phyloP scores from a whole-genome alignment of 2,113 vertebrate genomes.

The Orycteropus afer region DNA sequence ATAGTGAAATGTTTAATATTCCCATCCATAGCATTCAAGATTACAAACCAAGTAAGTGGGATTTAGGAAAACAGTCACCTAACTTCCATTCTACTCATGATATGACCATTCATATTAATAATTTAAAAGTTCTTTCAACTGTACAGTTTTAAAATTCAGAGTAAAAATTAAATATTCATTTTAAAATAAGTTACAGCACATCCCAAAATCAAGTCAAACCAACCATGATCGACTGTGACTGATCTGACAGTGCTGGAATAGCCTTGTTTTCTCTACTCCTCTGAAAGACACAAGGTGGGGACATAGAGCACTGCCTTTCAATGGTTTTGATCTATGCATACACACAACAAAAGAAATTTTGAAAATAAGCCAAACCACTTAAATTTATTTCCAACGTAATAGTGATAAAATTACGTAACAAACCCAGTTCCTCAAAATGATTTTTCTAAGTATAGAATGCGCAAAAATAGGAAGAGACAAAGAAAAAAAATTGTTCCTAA shows the following conservation, averaged over 20 bases:
- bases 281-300: background rate
- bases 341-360: background rate
- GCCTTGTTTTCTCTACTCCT: constrained; percentile 12
- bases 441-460: background rate
- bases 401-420: constrained; percentile 21
- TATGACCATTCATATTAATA: background rate
- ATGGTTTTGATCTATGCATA: background rate
- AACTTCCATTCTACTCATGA: background rate
- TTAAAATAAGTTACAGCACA: constrained; percentile 28
- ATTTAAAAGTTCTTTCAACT: constrained; percentile 22
- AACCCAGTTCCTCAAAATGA: constrained; percentile 13
- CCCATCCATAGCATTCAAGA: background rate
- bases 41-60: constrained; percentile 11
- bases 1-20: background rate
- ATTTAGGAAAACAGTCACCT: background rate
- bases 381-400: background rate
- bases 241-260: background rate
- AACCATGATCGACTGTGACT: background rate
- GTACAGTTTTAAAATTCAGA: constrained; percentile 34
- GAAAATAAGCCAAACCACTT: constrained; percentile 5
- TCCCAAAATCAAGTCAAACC: constrained; percentile 14
- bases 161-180: constrained; percentile 50
- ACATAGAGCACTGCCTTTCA: background rate
- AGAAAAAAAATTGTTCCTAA: background rate
- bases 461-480: constrained; percentile 1